Conservation (phyloP, 1,140 invertebrate genomes). For the Drosophila pallidifrons region DNA sequence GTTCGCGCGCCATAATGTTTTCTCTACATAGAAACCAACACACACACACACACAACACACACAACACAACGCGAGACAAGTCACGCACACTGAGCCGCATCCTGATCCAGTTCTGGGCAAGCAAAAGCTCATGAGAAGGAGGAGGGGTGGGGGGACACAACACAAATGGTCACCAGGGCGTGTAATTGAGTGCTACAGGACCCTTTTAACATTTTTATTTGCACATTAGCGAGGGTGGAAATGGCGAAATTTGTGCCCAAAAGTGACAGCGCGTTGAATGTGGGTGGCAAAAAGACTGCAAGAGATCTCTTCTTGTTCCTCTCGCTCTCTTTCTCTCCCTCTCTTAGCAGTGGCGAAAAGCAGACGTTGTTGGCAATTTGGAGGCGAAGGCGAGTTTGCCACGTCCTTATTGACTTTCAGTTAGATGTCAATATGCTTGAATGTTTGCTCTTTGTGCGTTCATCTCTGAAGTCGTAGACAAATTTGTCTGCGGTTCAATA, state of each 20-base stretch:
- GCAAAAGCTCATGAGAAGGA: slow-evolving; percentile 31
- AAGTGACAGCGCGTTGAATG: slow-evolving; percentile 80
- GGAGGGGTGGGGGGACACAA: slow-evolving; percentile 4
- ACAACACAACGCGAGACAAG: slow-evolving; percentile 38
- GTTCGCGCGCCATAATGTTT: slow-evolving; percentile 84
- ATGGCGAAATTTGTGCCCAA: slow-evolving; percentile 82
- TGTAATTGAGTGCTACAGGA: slow-evolving; percentile 85
- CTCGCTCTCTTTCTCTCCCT: background rate
- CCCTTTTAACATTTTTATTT: slow-evolving; percentile 85
- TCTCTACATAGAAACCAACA: slow-evolving; percentile 66
- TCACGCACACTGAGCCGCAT: slow-evolving; percentile 66
- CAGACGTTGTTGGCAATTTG: background rate
- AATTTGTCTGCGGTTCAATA: slow-evolving; percentile 80
- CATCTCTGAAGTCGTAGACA: slow-evolving; percentile 75
- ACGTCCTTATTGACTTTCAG: slow-evolving; percentile 67
- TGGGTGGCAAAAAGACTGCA: slow-evolving; percentile 51
- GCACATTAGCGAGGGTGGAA: slow-evolving; percentile 85
- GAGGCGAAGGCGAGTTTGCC: slow-evolving; percentile 12
- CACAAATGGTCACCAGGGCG: slow-evolving; percentile 84
- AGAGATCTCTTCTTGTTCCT: background rate
- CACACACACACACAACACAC: slow-evolving; percentile 49
- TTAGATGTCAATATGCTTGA: slow-evolving; percentile 74
- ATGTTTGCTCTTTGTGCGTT: slow-evolving; percentile 47
- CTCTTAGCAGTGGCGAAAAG: background rate
- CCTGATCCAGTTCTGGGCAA: slow-evolving; percentile 27